phyloP scores from a whole-genome alignment of 2,888 invertebrate species.

The Tenthredo distinguenda region DNA sequence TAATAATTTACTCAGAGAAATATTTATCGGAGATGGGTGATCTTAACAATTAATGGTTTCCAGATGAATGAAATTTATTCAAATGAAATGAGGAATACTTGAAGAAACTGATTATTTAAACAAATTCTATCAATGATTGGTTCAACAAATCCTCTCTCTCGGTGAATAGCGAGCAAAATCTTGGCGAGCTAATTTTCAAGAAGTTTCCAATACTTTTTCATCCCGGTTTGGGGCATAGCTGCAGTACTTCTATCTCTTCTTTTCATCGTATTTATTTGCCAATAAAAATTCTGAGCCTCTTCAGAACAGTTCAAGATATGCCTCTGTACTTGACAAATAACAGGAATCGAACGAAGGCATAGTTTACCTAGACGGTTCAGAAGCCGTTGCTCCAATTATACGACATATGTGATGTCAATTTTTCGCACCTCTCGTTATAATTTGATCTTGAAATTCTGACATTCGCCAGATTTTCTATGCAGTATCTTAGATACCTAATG shows the following conservation, averaged over 20 bases:
- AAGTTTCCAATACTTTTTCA: slow-evolving; percentile 3
- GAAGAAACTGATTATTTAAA: background rate
- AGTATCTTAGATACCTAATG: background rate
- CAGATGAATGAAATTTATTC: background rate
- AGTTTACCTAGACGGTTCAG: background rate
- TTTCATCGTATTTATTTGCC: background rate
- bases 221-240: background rate
- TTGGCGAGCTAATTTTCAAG: background rate
- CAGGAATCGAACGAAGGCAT: background rate
- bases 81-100: background rate
- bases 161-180: background rate
- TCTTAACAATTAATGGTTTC: background rate
- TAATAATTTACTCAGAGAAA: background rate
- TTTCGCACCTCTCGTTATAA: too few relatives aligned
- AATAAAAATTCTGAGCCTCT: background rate
- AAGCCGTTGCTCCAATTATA: background rate
- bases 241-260: background rate
- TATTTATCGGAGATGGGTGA: background rate
- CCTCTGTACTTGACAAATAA: background rate
- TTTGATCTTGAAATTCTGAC: background rate
- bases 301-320: background rate
- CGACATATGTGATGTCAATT: background rate
- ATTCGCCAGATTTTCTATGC: background rate
- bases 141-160: background rate
- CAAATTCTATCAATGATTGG: background rate